A percentile compares a stretch with the other conserved stretches of the same genome.
Evolutionary conservation across 2,113 vertebrate species (phyloP).

Genomic region (Athene cunicularia): DNA sequence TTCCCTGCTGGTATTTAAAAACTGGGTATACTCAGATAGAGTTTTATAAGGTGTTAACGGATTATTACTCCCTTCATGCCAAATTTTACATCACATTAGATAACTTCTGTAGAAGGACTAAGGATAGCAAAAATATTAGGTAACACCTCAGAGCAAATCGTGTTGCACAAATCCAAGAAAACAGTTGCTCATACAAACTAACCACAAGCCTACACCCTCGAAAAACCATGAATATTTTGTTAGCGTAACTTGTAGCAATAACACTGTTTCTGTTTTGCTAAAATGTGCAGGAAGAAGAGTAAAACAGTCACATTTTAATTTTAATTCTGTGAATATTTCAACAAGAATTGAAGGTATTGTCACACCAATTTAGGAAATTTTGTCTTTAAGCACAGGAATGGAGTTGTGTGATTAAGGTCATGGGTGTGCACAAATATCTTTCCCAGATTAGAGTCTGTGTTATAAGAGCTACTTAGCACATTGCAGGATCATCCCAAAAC

Average conservation of each 20-base stretch:
- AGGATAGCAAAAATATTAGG: background rate
- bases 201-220: accelerated
- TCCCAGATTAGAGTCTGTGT: background rate
- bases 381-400: background rate
- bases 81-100: accelerated
- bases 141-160: background rate
- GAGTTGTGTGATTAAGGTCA: background rate
- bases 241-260: background rate
- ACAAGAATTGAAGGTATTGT: background rate
- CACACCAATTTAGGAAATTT: background rate
- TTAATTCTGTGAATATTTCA: too few species aligned
- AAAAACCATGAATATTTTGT: background rate
- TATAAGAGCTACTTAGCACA: background rate
- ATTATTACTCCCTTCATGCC: background rate
- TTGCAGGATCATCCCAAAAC: background rate
- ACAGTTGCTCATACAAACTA: background rate
- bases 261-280: background rate
- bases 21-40: background rate
- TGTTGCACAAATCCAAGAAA: background rate
- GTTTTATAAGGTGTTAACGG: background rate
- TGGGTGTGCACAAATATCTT: background rate
- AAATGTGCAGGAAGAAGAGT: background rate
- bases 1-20: background rate
- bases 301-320: background rate
- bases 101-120: background rate